Percentiles rank a stretch among this genome's conserved stretches.
phyloP scores from a whole-genome alignment of 2,797 vertebrate species.

The Harpagifer antarcticus region DNA sequence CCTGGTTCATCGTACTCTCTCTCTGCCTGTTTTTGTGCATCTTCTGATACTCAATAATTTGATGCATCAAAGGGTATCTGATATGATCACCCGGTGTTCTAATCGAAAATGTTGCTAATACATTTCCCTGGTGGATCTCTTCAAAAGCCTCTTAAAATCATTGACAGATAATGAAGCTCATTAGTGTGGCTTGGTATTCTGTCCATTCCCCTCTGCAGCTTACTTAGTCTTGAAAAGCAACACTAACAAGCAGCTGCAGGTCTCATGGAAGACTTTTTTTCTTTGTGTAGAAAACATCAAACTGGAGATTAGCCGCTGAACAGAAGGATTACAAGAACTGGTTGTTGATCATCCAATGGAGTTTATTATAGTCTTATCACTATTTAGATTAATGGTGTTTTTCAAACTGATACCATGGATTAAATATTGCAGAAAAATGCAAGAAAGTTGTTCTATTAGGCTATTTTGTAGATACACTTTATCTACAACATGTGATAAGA shows the following conservation, averaged over 20 bases:
- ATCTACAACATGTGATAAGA: conserved; percentile 12
- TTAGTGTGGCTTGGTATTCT: conserved; percentile 69
- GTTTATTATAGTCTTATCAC: conserved; percentile 28
- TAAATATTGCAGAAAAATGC: conserved; percentile 9
- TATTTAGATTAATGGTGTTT: background rate
- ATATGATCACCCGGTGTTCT: conserved; percentile 60
- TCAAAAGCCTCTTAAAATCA: conserved; percentile 79
- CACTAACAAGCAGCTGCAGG: conserved; percentile 71
- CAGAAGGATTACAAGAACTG: conserved; percentile 42
- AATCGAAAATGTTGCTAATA: conserved; percentile 71
- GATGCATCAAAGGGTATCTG: conserved; percentile 59
- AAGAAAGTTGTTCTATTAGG: conserved; percentile 9
- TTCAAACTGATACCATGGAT: conserved; percentile 8
- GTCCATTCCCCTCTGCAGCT: conserved; percentile 59
- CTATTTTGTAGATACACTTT: conserved; percentile 11
- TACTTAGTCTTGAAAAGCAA: conserved; percentile 62
- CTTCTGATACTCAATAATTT: conserved; percentile 33
- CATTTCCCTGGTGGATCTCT: conserved; percentile 59
- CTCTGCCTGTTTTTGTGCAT: conserved; percentile 6
- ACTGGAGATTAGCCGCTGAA: conserved; percentile 22
- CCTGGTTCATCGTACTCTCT: background rate
- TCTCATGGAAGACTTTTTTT: conserved; percentile 33
- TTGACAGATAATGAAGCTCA: conserved; percentile 79
- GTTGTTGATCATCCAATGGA: conserved; percentile 33
- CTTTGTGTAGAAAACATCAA: conserved; percentile 41